These are phyloP conservation scores for Parazoanthus atlanticus DNA, from an alignment of 92 coral and sea anemone genomes.

Conservation along the genomic window DNA sequence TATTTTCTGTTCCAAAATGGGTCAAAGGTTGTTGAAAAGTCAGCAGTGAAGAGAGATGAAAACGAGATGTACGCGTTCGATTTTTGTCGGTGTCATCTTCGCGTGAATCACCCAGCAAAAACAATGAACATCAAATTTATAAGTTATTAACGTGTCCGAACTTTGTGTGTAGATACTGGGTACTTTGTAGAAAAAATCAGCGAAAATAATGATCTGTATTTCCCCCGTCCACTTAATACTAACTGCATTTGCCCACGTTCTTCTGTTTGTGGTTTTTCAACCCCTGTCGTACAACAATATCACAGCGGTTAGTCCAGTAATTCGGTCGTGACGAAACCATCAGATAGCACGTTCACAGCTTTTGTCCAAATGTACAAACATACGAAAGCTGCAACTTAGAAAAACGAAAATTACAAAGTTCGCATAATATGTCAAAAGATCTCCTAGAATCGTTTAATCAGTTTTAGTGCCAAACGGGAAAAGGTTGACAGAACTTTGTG, in stretches of 20 bases:
- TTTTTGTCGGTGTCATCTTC: constrained; percentile 31
- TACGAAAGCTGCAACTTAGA: background rate
- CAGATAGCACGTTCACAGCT: constrained; percentile 37
- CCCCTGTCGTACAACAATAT: constrained; percentile 1
- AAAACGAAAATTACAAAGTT: background rate
- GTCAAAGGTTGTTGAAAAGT: constrained; percentile 37
- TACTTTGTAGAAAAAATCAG: background rate
- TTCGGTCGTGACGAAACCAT: constrained; percentile 45
- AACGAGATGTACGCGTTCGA: constrained; percentile 13
- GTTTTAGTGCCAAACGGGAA: constrained; percentile 1
- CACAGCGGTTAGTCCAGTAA: constrained; percentile 37
- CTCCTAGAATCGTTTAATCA: background rate
- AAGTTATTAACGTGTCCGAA: background rate
- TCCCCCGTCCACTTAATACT: background rate
- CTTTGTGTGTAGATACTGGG: background rate
- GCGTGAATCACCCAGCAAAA: constrained; percentile 25
- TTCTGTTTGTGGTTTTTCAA: constrained; percentile 1
- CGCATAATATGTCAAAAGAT: background rate
- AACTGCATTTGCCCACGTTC: background rate
- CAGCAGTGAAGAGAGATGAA: constrained; percentile 27
- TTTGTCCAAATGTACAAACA: constrained; percentile 31
- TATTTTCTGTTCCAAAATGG: background rate
- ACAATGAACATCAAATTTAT: constrained; percentile 5
- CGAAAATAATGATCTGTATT: background rate
- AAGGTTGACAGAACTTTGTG: constrained; percentile 8